Evolutionary conservation across 2,113 vertebrate genomes (phyloP).

Genomic region (Ammodytes marinus): DNA sequence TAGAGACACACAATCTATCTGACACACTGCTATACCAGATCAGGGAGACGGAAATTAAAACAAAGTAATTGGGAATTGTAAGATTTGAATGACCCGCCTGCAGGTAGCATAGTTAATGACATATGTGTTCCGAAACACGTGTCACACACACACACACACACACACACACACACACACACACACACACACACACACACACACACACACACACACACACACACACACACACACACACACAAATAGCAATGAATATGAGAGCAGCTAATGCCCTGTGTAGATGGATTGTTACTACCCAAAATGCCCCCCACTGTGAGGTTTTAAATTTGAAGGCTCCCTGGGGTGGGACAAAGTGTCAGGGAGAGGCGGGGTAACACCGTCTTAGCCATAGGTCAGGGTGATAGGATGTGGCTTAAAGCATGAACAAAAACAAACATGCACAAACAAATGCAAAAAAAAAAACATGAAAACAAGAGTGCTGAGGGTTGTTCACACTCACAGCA

Average conservation of each 20-base stretch:
- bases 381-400: constrained; percentile 46
- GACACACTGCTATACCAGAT: constrained; percentile 47
- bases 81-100: constrained; percentile 22
- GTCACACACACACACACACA: neutral
- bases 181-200: constrained; percentile 28
- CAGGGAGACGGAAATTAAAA: constrained; percentile 26
- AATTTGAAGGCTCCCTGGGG: constrained; percentile 59
- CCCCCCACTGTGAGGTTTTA: constrained; percentile 61
- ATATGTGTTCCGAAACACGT: constrained; percentile 41
- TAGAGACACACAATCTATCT: constrained; percentile 31
- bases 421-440: constrained; percentile 37
- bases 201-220: neutral
- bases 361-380: constrained; percentile 38
- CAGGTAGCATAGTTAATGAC: constrained; percentile 45
- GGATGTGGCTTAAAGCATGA: constrained; percentile 41
- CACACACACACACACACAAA: constrained; percentile 26
- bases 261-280: constrained; percentile 53
- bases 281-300: constrained; percentile 68
- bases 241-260: constrained; percentile 63
- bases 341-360: constrained; percentile 43
- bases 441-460: constrained; percentile 1
- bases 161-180: constrained; percentile 8
- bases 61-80: constrained; percentile 33
- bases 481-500: constrained; percentile 25
- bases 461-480: neutral